Conservation (phyloP, 1,140 invertebrate genomes). For the Acromyrmex heyeri region DNA sequence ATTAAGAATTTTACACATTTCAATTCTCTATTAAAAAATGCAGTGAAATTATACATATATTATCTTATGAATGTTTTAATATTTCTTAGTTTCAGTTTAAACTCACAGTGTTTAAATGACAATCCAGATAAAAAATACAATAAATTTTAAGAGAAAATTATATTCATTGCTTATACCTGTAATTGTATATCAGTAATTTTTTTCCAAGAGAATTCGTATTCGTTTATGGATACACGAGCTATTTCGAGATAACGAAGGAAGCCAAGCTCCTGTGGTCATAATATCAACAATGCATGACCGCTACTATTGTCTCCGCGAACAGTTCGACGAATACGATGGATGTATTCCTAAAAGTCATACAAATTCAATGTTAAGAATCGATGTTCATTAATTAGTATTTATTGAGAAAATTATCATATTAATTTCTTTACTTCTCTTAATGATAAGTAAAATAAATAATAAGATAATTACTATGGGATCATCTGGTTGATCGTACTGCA, state of each 20-base stretch:
- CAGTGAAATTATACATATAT: not conserved
- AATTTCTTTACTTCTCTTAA: not conserved
- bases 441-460: not conserved
- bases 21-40: not conserved
- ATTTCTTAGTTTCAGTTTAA: not conserved
- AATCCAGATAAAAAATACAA: not conserved
- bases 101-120: not conserved
- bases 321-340: conserved; percentile 98
- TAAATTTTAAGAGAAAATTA: not conserved
- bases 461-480: conserved; percentile 93
- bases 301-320: conserved; percentile 93
- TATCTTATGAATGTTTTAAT: not conserved
- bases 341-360: conserved; percentile 90
- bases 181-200: conserved; percentile 98
- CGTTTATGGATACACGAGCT: conserved; percentile 97
- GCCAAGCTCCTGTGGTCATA: conserved; percentile 97
- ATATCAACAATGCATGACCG: conserved; percentile 90
- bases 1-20: not conserved
- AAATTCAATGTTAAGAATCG: conserved; percentile 3
- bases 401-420: not conserved
- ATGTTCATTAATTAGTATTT: conserved; percentile 32
- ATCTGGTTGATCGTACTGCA: conserved; percentile 98
- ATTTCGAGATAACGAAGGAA: conserved; percentile 98
- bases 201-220: conserved; percentile 99
- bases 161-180: conserved; percentile 88